Percentiles rank a stretch among this genome's conserved stretches.
phyloP scores from a whole-genome alignment of 2,113 vertebrate genomes.

The Thinocorus orbignyianus region DNA sequence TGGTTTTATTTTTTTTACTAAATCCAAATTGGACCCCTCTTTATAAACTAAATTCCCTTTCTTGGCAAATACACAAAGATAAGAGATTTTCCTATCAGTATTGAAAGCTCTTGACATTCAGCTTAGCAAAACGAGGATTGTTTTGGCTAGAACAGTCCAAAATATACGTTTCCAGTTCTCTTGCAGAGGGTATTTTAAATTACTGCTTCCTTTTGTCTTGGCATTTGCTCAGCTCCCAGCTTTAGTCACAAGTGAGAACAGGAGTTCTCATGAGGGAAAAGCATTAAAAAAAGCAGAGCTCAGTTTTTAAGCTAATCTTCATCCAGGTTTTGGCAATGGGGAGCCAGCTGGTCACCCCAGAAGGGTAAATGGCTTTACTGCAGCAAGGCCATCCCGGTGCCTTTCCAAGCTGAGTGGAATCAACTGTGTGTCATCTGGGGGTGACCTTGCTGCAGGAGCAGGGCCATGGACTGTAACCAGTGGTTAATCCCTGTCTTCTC shows the following conservation, averaged over 20 bases:
- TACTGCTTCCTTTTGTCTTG: neutral
- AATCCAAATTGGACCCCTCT: neutral
- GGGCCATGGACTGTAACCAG: neutral
- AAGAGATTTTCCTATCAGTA: neutral
- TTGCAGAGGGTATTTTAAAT: neutral
- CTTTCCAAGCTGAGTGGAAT: neutral
- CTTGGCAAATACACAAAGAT: neutral
- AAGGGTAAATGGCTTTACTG: neutral
- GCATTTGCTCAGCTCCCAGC: neutral
- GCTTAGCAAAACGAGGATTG: neutral
- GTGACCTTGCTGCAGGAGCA: neutral
- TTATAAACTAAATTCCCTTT: neutral
- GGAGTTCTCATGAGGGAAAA: neutral
- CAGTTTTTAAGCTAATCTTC: neutral
- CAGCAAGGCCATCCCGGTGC: neutral
- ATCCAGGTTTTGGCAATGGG: neutral
- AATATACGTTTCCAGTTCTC: neutral
- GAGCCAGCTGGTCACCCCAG: neutral
- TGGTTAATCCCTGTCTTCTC: neutral
- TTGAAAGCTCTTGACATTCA: neutral
- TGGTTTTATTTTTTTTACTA: neutral
- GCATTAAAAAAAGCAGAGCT: neutral
- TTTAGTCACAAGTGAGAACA: neutral
- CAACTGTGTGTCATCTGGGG: accelerated
- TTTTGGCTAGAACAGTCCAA: neutral